Evolutionary conservation across 2,797 vertebrate species (phyloP).

Genomic region (Tarsius wallacei): DNA sequence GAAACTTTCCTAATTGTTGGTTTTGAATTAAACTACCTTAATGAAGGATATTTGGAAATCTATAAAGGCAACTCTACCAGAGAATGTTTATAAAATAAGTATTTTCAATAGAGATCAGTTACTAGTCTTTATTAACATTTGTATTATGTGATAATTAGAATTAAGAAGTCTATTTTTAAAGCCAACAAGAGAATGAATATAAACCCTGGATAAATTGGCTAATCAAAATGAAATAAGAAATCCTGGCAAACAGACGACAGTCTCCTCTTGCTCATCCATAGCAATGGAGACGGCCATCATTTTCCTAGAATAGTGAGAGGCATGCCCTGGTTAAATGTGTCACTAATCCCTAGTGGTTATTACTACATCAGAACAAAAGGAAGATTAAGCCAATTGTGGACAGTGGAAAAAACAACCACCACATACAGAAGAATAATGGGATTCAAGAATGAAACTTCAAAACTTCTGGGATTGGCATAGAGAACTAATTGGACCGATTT

Average conservation of each 20-base stretch:
- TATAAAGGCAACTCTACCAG: constrained; percentile 27
- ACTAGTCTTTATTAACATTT: constrained; percentile 30
- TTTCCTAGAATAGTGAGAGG: not conserved
- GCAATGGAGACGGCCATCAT: not conserved
- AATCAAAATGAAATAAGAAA: not conserved
- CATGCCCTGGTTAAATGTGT: not conserved
- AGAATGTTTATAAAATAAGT: not conserved
- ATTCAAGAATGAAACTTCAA: constrained; percentile 61
- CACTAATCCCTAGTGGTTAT: not conserved
- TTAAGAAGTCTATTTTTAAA: constrained; percentile 54
- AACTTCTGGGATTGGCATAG: constrained; percentile 27
- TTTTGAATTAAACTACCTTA: constrained; percentile 42
- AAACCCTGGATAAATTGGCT: not conserved
- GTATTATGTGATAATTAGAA: constrained; percentile 17
- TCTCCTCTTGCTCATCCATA: not conserved
- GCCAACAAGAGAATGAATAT: not conserved
- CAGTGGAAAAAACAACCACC: not conserved
- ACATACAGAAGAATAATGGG: constrained; percentile 42
- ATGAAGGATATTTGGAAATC: not conserved
- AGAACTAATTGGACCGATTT: constrained; percentile 70
- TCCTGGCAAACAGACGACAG: not conserved
- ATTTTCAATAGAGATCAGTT: constrained; percentile 3
- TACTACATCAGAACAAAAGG: constrained; percentile 65
- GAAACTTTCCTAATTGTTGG: constrained; percentile 24
- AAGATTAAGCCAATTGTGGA: not conserved